Percentiles rank a stretch among this genome's conserved stretches.
phyloP scores from a whole-genome alignment of 2,888 invertebrate genomes.

The Ecdyonurus torrentis region DNA sequence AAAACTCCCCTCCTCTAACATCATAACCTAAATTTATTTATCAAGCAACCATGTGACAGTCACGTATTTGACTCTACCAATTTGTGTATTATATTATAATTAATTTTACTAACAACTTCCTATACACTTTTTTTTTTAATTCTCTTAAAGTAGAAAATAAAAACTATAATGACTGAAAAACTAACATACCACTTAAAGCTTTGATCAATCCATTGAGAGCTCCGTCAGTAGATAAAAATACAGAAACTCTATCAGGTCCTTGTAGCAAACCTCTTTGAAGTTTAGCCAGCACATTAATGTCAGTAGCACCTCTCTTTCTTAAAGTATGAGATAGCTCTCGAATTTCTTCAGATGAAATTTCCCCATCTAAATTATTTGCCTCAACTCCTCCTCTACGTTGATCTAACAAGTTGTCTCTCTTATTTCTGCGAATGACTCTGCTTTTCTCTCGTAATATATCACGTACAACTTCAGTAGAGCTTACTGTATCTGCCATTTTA shows the following conservation, averaged over 20 bases:
- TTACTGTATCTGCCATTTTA: neutral
- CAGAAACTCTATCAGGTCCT: neutral
- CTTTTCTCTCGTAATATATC: neutral
- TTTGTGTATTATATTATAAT: neutral
- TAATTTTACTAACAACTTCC: neutral
- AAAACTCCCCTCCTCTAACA: too few relatives aligned
- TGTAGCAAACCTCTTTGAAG: neutral
- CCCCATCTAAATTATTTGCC: neutral
- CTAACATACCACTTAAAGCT: neutral
- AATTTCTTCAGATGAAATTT: neutral
- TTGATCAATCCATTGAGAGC: neutral
- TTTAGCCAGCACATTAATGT: neutral
- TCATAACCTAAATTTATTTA: too few relatives aligned
- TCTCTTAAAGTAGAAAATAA: too few relatives aligned
- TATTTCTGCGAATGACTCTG: neutral
- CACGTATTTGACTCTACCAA: too few relatives aligned
- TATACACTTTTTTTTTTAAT: neutral
- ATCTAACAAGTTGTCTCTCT: neutral
- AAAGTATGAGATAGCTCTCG: neutral
- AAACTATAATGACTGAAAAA: too few relatives aligned
- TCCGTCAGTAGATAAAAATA: neutral
- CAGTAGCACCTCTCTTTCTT: neutral
- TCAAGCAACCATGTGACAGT: too few relatives aligned
- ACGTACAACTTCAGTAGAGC: neutral
- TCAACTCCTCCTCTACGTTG: neutral